A percentile compares a stretch with the other conserved stretches of the same genome.
phyloP scores from a whole-genome alignment of 2,113 vertebrate genomes.

The Mobula birostris region DNA sequence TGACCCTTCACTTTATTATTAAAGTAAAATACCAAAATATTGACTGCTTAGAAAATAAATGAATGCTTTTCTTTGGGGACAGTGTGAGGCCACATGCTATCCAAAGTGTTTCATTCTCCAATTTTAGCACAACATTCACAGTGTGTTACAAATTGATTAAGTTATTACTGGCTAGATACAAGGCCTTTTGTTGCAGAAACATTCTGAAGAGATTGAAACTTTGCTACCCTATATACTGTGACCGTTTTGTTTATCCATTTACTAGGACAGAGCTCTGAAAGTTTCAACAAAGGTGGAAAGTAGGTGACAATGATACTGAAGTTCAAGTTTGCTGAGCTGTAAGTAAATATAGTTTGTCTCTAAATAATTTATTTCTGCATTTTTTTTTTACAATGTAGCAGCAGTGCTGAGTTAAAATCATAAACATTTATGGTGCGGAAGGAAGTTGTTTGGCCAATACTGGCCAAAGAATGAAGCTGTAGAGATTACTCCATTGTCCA shows the following conservation, averaged over 20 bases:
- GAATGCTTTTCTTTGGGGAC: no score
- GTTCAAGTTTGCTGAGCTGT: constrained; percentile 8
- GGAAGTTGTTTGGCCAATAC: no score
- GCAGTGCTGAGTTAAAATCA: neutral
- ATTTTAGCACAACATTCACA: neutral
- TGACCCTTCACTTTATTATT: no score
- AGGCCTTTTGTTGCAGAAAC: neutral
- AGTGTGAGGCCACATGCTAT: neutral
- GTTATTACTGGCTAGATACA: neutral
- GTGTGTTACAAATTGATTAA: neutral
- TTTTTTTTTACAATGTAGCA: neutral
- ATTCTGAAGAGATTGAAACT: neutral
- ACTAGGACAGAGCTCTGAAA: constrained; percentile 31
- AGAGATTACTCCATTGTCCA: no score
- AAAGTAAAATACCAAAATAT: no score
- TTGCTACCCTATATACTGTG: neutral
- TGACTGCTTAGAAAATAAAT: no score
- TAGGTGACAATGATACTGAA: constrained; percentile 27
- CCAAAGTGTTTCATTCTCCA: neutral
- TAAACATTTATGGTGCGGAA: neutral
- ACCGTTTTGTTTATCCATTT: neutral
- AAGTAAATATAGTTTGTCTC: neutral
- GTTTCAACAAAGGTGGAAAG: constrained; percentile 12
- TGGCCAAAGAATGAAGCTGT: no score
- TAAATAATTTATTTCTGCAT: neutral